These are phyloP conservation scores for Neria commutata DNA, from an alignment of 2,888 invertebrate species.

Conservation along the genomic window DNA sequence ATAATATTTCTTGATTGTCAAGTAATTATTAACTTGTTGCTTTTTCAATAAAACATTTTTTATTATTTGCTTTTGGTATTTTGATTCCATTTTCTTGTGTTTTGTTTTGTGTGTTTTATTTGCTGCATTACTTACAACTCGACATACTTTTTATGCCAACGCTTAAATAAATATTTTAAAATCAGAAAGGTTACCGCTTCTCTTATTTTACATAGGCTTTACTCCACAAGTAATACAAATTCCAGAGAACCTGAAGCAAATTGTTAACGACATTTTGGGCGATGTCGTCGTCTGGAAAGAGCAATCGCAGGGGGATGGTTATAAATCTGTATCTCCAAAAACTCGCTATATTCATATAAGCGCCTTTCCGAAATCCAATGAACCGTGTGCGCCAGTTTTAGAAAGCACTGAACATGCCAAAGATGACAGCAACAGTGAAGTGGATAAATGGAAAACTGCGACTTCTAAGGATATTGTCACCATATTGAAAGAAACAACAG, in stretches of 20 bases:
- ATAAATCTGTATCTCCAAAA: conserved; percentile 30
- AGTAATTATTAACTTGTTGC: too few species aligned
- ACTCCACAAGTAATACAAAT: conserved; percentile 26
- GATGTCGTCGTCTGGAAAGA: conserved; percentile 53
- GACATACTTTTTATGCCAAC: too few species aligned
- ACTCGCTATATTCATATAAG: conserved; percentile 43
- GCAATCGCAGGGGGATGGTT: conserved; percentile 45
- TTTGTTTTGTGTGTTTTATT: too few species aligned
- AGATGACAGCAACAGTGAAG: conserved; percentile 16
- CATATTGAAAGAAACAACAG: conserved; percentile 36
- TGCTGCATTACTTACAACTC: too few species aligned
- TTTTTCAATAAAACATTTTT: too few species aligned
- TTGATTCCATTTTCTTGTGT: too few species aligned
- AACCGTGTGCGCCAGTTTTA: neutral
- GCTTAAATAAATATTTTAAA: too few species aligned
- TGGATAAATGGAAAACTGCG: conserved; percentile 1
- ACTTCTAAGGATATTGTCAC: conserved; percentile 1
- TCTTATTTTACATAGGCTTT: neutral
- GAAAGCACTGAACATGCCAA: conserved; percentile 1
- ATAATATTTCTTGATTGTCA: too few species aligned
- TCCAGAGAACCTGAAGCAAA: conserved; percentile 40
- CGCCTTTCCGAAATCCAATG: conserved; percentile 21
- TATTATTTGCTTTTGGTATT: too few species aligned
- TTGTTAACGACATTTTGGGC: conserved; percentile 45
- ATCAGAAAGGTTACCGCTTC: too few species aligned